A percentile compares a stretch with the other conserved stretches of the same genome.
Conservation (phyloP, 2,113 vertebrate genomes). For the Burhinus oedicnemus region DNA sequence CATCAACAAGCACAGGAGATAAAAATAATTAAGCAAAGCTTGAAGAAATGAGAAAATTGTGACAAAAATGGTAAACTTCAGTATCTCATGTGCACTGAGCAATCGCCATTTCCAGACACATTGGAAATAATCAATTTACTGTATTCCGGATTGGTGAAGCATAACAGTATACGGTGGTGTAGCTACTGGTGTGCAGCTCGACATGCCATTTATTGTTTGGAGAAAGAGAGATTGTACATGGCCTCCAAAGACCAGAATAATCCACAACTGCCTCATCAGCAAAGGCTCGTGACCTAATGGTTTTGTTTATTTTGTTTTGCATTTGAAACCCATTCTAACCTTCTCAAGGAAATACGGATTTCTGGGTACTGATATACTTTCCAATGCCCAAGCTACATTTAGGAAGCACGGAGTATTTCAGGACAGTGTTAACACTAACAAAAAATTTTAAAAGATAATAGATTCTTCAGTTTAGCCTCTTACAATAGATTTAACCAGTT, state of each 20-base stretch:
- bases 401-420: neutral
- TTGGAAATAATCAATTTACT: neutral
- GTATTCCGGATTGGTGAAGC: neutral
- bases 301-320: neutral
- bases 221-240: neutral
- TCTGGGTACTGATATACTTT: neutral
- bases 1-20: neutral
- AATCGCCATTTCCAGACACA: neutral
- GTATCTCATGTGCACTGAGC: neutral
- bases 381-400: neutral
- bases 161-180: neutral
- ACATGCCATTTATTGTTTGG: neutral
- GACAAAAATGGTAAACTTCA: neutral
- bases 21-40: slow-evolving; percentile 6
- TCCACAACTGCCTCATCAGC: neutral
- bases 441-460: neutral
- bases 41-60: slow-evolving; percentile 8
- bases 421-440: neutral
- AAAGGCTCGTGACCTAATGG: neutral
- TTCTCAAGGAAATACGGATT: neutral
- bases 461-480: neutral
- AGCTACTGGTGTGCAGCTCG: neutral
- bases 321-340: neutral
- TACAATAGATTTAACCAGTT: neutral
- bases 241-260: neutral